Base-by-base conservation (phyloP, 2,888 invertebrate genomes). In the Embidobia sp. region DNA sequence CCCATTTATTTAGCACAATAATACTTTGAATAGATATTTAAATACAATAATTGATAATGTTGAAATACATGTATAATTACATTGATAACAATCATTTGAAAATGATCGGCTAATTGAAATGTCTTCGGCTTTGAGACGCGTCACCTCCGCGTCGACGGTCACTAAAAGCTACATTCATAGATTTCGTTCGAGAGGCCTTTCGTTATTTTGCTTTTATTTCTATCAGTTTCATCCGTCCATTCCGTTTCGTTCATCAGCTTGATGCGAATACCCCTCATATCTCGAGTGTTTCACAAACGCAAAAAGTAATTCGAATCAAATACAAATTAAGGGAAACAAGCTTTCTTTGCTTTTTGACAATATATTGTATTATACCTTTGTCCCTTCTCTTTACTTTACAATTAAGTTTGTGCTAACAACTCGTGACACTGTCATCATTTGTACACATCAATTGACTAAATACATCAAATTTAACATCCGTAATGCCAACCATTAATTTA, bases 1-100 rank as follows among this genome's bases (percentile, higher is more conserved):
- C 82, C 83, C 72, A 79, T 84, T 85, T 82, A 84, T 85, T 84
- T 84, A 83, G 85, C 82, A 85, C 83, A 85, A 84, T 85, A 85
- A 86, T 85, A 85, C 80, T 85, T 84, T 77, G 80, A 83, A 85
- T 85, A 83, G 79, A 83, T 81, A 82, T 80, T 83, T 84, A 81
- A 84, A 83, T 85, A 84, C 83, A 86, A 81, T 84, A 83, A 82
- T 85, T 70, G 78, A 80, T 83, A 81, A 84, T 82, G 74, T 81
- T 83, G 81, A 79, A 82, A 82, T 84, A 83, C 81, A 82, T 82
- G 81, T 79, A 82, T 70, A 80, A 80, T 83, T 85, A 82, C 82
- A 85, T 80, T 79, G 78, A 81, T 83, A 83, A 84, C 84, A 84
- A 83, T 82, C 77, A 82, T 81, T 82, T 80, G 75, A 82, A 79